A percentile compares a stretch with the other conserved stretches of the same genome.
phyloP scores from a whole-genome alignment of 1,140 invertebrate genomes.

The Nylanderia fulva region DNA sequence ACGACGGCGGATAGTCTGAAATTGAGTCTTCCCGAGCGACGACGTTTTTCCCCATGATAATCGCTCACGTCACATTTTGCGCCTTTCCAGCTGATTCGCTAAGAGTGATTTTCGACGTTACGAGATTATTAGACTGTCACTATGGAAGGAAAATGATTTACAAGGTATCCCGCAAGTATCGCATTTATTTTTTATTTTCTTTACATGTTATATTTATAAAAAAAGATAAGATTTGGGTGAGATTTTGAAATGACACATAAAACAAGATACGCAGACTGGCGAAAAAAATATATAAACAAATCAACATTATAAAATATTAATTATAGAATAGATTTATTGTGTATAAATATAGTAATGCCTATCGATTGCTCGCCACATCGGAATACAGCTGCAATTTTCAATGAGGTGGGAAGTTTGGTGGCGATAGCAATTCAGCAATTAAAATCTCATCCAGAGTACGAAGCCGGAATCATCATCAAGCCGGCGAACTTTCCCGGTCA shows the following conservation, averaged over 20 bases:
- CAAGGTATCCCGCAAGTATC: background rate
- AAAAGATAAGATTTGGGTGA: background rate
- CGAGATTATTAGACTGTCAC: background rate
- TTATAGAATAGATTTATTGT: background rate
- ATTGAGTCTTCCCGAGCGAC: slow-evolving; percentile 21
- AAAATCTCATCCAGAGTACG: slow-evolving; percentile 45
- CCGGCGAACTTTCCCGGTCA: slow-evolving; percentile 43
- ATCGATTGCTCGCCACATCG: slow-evolving; percentile 2
- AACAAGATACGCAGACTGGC: background rate
- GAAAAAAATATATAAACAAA: background rate
- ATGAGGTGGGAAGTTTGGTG: slow-evolving; percentile 24
- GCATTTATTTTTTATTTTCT: background rate
- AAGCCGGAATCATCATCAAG: slow-evolving; percentile 45
- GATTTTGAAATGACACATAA: background rate
- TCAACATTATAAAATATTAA: background rate
- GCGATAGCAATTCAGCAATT: slow-evolving; percentile 49
- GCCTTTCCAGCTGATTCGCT: slow-evolving; percentile 9
- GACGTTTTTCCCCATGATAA: slow-evolving; percentile 7
- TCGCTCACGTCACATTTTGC: slow-evolving; percentile 1
- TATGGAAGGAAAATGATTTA: background rate
- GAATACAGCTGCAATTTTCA: slow-evolving; percentile 30
- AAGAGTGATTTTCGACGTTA: background rate
- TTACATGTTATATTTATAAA: background rate
- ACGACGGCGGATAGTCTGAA: slow-evolving; percentile 7
- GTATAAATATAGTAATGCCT: background rate